Evolutionary conservation across 2,797 vertebrate genomes (phyloP), one percentile per base, ranked within the genome.

Genomic region (Diceros bicornis): DNA sequence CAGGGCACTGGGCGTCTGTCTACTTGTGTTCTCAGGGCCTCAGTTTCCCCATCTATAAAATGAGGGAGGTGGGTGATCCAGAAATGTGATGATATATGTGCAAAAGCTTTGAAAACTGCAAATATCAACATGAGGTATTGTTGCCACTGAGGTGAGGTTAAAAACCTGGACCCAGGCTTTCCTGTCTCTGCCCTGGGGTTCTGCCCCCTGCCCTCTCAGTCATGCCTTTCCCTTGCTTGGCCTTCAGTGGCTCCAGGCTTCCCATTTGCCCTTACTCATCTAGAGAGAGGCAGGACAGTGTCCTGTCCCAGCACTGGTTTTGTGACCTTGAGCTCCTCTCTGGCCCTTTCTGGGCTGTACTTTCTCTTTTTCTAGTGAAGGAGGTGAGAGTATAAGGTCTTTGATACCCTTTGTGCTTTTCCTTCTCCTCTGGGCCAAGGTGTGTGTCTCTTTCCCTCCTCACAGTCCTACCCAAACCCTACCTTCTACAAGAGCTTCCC

Each of bases 341-440:
- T n/a, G 44, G 20, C 6, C 50, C n/a, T 89, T 86, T 44, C 68
- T 71, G 83, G 57, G 20, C 23, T 77, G 32, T 5, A 23, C 12
- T 91, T 96, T 96, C 69, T 88, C 12, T 91, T 96, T 96, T 64
- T 88, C 4, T 55, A 68, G 89, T n/a, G 34, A 89, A 92, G 57
- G 27, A n/a, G 25, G 79, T 95, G 59, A 86, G 55, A 89, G 50
- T 62, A 1, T 16, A 91, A 83, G 29, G 20, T 47, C 64, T 94
- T 86, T 59, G 41, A 50, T 44, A 59, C 10, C 16, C 8, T 18
- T 61, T 69, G 72, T 93, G 20, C 50, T 82, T 92, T 75, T 81
- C 20, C 66, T 95, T 95, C 59, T 91, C 34, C 25, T 84, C 57
- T 61, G n/a, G 32, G 21, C 59, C 94, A 87, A 77, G 25, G 20